Conservation (phyloP, 2,888 invertebrate genomes). For the Artemia sinica region DNA sequence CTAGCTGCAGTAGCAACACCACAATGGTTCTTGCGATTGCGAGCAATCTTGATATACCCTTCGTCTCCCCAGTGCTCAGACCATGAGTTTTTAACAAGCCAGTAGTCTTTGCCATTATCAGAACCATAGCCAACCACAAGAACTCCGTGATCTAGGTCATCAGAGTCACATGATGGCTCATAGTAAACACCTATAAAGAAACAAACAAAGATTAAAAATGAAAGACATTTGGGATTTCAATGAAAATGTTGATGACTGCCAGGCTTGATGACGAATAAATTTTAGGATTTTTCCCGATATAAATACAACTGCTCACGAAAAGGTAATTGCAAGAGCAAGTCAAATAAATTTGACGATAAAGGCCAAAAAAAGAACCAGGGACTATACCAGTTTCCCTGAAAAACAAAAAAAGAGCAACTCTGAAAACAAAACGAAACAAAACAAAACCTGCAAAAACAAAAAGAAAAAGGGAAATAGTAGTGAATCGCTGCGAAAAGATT, state of each 20-base stretch:
- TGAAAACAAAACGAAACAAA: too few species aligned
- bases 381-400: too few species aligned
- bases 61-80: conserved; percentile 57
- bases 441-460: too few species aligned
- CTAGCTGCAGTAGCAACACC: conserved; percentile 67
- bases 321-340: not conserved
- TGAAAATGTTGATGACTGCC: too few species aligned
- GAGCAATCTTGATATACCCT: conserved; percentile 73
- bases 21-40: conserved; percentile 66
- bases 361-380: too few species aligned
- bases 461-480: too few species aligned
- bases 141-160: conserved; percentile 66
- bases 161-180: conserved; percentile 53
- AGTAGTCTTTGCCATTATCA: conserved; percentile 47
- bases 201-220: conserved; percentile 20
- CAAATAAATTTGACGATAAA: not conserved
- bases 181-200: conserved; percentile 45
- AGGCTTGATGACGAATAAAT: too few species aligned
- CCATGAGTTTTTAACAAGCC: conserved; percentile 79
- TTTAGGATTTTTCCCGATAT: too few species aligned
- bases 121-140: conserved; percentile 66
- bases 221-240: too few species aligned
- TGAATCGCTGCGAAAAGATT: too few species aligned
- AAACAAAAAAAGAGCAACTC: too few species aligned
- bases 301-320: not conserved